Base-by-base conservation (phyloP, 2,113 vertebrate species). In the Acinonyx jubatus region DNA sequence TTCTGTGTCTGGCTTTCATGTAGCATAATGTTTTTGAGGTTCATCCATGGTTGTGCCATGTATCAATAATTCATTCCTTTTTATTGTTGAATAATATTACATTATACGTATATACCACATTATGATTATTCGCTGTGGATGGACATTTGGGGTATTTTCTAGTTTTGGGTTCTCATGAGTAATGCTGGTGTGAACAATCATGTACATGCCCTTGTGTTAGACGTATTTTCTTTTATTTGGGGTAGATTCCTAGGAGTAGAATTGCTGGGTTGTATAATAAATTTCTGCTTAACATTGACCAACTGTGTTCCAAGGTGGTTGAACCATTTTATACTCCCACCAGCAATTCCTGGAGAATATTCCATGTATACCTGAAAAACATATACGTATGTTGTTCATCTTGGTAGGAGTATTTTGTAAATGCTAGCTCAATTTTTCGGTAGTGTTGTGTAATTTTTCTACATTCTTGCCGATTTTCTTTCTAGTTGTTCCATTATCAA, bases 221-320 rank as follows among this genome's bases (percentile, higher is more conserved):
- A 66, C 71, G 76, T 92, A 66, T 89, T 87, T 97, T 94, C 41
- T 63, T 90, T 94, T 90, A 41, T 89, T 41, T 96, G 80, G 48
- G 41, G 48, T 89, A 89, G 68, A 96, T 87, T 97, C 61, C 68
- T 92, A 91, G 81, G 13, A 95, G 29, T 87, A 81, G 41, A 97
- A 82, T 94, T 97, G 38, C 73, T 86, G 9, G 18, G 25, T 52
- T 94, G 1, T 90, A 21, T 94, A 73, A 19, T 90, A 96, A 97
- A 92, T 85, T 94, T 94, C 65, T 81, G 50, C 87, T 96, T 92
- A 94, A 83, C n/a, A 52, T 45, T 97, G 36, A 50, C 68, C 31
- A 50, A 92, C 52, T 78, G 9, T 94, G 92, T 97, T 79, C 65
- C 16, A 82, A 82, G 41, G 74, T 92, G 41, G 15, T 71, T 31